Percentiles rank a stretch among this genome's conserved stretches.
phyloP scores from a whole-genome alignment of 2,888 invertebrate species.

The Eristalis tenax region DNA sequence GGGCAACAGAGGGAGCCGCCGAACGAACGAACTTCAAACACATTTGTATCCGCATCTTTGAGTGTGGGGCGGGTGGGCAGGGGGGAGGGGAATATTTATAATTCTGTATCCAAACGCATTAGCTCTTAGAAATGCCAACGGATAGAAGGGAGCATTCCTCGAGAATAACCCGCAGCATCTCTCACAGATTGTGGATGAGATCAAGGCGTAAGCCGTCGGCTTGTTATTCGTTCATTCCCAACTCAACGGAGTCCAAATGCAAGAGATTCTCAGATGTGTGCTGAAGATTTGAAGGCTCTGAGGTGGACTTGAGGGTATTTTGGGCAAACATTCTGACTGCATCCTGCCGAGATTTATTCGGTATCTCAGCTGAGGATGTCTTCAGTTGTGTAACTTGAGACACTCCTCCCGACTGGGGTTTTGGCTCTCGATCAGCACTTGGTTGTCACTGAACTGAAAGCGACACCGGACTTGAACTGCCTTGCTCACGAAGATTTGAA shows the following conservation, averaged over 20 bases:
- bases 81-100: conserved; percentile 18
- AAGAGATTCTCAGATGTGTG: neutral
- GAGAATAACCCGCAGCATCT: conserved; percentile 8
- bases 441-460: too few species aligned
- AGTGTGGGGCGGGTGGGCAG: too few species aligned
- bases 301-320: too few species aligned
- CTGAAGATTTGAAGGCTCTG: neutral
- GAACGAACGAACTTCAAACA: conserved; percentile 30
- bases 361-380: too few species aligned
- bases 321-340: too few species aligned
- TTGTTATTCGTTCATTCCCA: neutral
- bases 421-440: too few species aligned
- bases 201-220: neutral
- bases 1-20: conserved; percentile 10
- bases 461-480: too few species aligned
- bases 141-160: conserved; percentile 18
- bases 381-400: too few species aligned
- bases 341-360: too few species aligned
- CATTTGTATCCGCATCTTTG: conserved; percentile 8
- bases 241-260: neutral
- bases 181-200: neutral
- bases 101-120: conserved; percentile 16
- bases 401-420: too few species aligned
- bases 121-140: conserved; percentile 15
- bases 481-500: too few species aligned